Evolutionary conservation across 2,797 vertebrate genomes (phyloP).

Genomic region (Mormyrops boulengeri): DNA sequence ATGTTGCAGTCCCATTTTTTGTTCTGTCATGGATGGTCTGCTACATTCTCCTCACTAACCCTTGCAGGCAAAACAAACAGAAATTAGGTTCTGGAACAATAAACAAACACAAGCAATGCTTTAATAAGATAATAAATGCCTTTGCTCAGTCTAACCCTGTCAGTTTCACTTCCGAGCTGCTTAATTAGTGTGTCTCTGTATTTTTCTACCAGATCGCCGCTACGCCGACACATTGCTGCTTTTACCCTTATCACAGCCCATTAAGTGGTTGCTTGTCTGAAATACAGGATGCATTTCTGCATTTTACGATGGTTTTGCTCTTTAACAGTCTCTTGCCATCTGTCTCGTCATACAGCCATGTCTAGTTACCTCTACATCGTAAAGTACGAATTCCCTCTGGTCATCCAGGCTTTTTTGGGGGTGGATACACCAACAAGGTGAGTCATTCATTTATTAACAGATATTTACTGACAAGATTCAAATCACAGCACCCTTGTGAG

Average conservation of each 20-base stretch:
- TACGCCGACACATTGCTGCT: not conserved
- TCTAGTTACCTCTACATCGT: slow-evolving; percentile 98
- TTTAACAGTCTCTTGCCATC: not conserved
- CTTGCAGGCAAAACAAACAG: slow-evolving; percentile 16
- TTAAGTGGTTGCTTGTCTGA: not conserved
- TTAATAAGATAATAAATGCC: not conserved
- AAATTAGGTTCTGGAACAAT: not conserved
- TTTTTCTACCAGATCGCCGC: not conserved
- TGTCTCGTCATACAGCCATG: slow-evolving; percentile 67
- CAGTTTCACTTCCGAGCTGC: not conserved
- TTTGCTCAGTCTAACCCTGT: not conserved
- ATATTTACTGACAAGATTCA: not conserved
- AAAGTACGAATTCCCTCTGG: slow-evolving; percentile 93
- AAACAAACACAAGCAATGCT: slow-evolving; percentile 12
- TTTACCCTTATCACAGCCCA: not conserved
- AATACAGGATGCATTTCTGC: not conserved
- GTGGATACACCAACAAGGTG: slow-evolving; percentile 77
- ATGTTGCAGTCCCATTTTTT: not conserved
- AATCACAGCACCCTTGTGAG: not conserved
- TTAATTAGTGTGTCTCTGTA: not conserved
- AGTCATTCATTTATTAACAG: slow-evolving; percentile 45
- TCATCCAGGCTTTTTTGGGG: slow-evolving; percentile 91
- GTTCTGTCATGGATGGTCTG: slow-evolving; percentile 2
- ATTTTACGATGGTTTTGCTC: not conserved
- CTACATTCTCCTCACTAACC: not conserved